Percentiles rank a stretch among this genome's conserved stretches.
These are phyloP conservation scores for Seladonia tumulorum DNA, from an alignment of 2,888 invertebrate genomes.

Conservation along the genomic window DNA sequence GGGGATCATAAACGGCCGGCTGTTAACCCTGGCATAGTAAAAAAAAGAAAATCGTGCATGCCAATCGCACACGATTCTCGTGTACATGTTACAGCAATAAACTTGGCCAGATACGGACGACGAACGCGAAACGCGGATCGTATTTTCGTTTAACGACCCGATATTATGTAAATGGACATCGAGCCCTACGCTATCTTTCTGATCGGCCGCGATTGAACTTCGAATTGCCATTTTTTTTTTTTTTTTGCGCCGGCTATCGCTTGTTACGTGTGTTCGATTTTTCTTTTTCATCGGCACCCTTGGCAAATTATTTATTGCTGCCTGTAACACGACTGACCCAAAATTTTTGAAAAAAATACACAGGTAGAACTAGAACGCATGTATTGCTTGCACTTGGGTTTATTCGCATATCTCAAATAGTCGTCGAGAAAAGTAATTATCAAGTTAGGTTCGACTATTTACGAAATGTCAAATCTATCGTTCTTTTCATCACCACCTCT, in stretches of 20 bases:
- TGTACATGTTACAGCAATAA: conserved; percentile 44
- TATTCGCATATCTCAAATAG: not conserved
- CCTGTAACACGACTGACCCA: not conserved
- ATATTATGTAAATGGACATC: conserved; percentile 45
- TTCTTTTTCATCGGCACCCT: not conserved
- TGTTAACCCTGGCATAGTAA: conserved; percentile 14
- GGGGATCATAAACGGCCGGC: conserved; percentile 13
- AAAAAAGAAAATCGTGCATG: conserved; percentile 31
- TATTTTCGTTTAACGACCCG: conserved; percentile 52
- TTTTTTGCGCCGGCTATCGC: conserved; percentile 7
- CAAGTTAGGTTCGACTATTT: not conserved
- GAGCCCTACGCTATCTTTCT: not conserved
- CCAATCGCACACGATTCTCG: conserved; percentile 7
- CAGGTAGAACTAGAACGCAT: not conserved
- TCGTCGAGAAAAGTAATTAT: not conserved
- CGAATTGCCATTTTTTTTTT: not conserved
- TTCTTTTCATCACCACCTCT: not conserved
- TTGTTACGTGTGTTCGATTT: not conserved
- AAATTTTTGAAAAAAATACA: not conserved
- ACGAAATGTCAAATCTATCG: not conserved
- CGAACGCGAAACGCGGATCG: conserved; percentile 32
- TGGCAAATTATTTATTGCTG: not conserved
- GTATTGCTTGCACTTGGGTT: not conserved
- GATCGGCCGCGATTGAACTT: conserved; percentile 32
- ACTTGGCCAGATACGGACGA: conserved; percentile 28